Evolutionary conservation across 2,113 vertebrate species (phyloP), one percentile per base, ranked within the genome.

Genomic region (Barnardius zonarius): DNA sequence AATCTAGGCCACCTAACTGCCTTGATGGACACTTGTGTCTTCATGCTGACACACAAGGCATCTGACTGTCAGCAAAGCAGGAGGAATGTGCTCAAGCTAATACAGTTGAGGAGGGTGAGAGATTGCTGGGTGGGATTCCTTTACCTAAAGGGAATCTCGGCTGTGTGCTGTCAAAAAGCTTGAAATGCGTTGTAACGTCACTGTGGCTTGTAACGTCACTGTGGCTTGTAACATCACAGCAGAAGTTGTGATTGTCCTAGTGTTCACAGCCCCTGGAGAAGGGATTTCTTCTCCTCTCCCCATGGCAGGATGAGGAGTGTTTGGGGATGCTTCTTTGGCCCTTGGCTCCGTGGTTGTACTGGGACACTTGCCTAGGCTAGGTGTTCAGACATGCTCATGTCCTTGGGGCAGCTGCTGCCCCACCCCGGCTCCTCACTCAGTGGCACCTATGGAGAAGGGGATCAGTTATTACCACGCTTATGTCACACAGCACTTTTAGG

Each of bases 101-200:
- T 88, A 76, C 80, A 73, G 91, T 78, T 91, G 74, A 95, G 78
- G 68, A 95, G 79, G 25, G 24, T 62, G 33, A 39, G 55, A 79
- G 49, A 31, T 43, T 31, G 6, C 48, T 87, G 39, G 35, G 24
- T 77, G 30, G 52, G n/a, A 62, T 44, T 93, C 30, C 59, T 93
- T 28, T 78, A 74, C 72, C 54, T 94, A 37, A 93, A 86, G 27
- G 69, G 28, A 6, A 81, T 39, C 39, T 17, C 8, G 67, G 59
- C 57, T 92, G 54, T 28, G 9, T 35, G 8, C 37, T 61, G 39
- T 68, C 90, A 95, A 96, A 95, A 93, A 81, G 75, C 88, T 94
- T 96, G 96, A 85, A 92, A 85, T 51, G 14, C 43, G 22, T 95
- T 94, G 82, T 55, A 88, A 92, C 85, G 35, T 37, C 35, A 37